Conservation (phyloP, 2,797 vertebrate species). For the Diglossa cyanea region DNA sequence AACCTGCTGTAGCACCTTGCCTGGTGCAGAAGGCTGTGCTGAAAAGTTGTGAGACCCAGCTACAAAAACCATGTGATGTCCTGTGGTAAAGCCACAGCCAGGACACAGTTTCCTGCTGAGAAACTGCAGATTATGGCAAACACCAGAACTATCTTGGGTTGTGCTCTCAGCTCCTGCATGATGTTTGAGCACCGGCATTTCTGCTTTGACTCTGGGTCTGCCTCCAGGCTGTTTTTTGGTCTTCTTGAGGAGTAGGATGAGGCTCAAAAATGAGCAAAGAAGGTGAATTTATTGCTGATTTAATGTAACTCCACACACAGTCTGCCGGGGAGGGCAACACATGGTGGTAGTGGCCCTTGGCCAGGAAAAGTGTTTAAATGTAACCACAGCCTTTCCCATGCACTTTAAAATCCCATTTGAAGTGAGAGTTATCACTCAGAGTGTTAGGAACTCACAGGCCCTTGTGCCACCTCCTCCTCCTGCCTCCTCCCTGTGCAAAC, state of each 20-base stretch:
- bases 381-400: background rate
- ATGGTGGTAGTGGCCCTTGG: background rate
- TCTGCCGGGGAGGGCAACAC: background rate
- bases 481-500: fast-evolving
- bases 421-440: background rate
- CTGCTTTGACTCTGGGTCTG: background rate
- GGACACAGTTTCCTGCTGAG: background rate
- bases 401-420: background rate
- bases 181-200: background rate
- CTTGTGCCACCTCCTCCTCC: background rate
- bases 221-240: background rate
- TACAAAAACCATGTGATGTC: background rate
- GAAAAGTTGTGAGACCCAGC: background rate
- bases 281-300: background rate
- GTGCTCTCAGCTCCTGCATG: fast-evolving
- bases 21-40: background rate
- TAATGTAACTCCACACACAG: background rate
- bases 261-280: background rate
- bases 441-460: background rate
- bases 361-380: background rate
- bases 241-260: background rate
- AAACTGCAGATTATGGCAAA: background rate
- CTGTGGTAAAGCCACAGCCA: background rate
- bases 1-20: background rate
- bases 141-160: background rate